A percentile compares a stretch with the other conserved stretches of the same genome.
These are phyloP conservation scores for Gallinago undulata DNA, from an alignment of 2,113 vertebrate species.

Conservation along the genomic window DNA sequence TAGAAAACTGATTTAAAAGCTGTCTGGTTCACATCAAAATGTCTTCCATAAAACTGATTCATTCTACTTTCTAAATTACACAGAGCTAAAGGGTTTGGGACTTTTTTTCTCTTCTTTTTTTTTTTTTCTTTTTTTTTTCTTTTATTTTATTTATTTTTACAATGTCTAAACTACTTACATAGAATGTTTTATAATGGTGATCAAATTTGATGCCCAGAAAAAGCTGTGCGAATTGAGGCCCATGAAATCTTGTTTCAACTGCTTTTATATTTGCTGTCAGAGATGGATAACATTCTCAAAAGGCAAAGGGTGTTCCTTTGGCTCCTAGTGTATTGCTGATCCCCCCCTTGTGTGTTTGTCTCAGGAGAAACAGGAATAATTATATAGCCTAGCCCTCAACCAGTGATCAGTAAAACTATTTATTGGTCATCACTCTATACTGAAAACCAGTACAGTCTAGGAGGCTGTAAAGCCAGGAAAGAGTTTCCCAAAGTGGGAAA, in stretches of 20 bases:
- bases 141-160: background rate
- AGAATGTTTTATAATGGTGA: conserved; percentile 75
- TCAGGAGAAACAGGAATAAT: conserved; percentile 15
- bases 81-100: background rate
- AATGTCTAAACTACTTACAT: conserved; percentile 42
- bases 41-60: conserved; percentile 61
- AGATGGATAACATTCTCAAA: conserved; percentile 56
- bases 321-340: conserved; percentile 41
- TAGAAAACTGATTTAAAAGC: conserved; percentile 66
- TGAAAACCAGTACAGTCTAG: background rate
- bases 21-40: conserved; percentile 65
- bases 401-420: conserved; percentile 15
- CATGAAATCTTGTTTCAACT: conserved; percentile 77
- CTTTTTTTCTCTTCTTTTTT: background rate
- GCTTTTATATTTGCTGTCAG: conserved; percentile 68
- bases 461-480: background rate
- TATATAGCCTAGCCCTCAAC: background rate
- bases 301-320: conserved; percentile 62
- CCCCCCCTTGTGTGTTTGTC: conserved; percentile 1
- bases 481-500: background rate
- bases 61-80: conserved; percentile 69
- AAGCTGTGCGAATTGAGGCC: conserved; percentile 76
- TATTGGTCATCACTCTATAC: background rate
- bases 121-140: accelerated
- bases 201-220: conserved; percentile 70